Evolutionary conservation across 2,888 invertebrate genomes (phyloP).

Genomic region (Eudasyphora cyanicolor): DNA sequence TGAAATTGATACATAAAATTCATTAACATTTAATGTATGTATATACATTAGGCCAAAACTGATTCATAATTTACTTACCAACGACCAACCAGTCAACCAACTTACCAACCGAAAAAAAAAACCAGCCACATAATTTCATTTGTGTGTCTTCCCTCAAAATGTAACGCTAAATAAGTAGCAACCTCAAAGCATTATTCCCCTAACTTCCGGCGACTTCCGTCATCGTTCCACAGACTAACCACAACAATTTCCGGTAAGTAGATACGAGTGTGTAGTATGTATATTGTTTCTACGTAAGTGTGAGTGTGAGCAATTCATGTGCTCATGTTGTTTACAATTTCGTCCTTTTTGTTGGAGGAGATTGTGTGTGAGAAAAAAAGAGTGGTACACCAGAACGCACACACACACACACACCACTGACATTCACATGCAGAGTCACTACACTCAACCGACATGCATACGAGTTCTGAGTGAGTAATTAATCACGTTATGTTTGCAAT

Average conservation of each 20-base stretch:
- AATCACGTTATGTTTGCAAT: conserved; percentile 26
- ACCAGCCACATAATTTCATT: no score
- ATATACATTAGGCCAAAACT: no score
- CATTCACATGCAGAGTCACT: background rate
- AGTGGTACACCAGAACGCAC: background rate
- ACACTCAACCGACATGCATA: background rate
- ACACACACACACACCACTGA: no score
- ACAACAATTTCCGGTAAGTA: background rate
- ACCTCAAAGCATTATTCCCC: background rate
- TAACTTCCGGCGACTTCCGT: background rate
- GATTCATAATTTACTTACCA: no score
- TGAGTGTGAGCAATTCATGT: background rate
- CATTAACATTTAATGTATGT: no score
- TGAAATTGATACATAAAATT: no score
- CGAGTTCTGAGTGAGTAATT: conserved; percentile 20
- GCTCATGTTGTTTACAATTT: background rate
- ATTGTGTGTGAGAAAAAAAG: background rate
- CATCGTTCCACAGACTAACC: background rate
- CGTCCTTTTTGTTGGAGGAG: background rate
- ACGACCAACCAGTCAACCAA: no score
- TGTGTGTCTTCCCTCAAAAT: no score
- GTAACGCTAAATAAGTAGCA: background rate
- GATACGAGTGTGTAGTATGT: background rate
- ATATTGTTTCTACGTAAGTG: no score
- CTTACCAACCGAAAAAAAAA: no score